phyloP scores from a whole-genome alignment of 2,888 invertebrate species.

The Campoplex capitator region DNA sequence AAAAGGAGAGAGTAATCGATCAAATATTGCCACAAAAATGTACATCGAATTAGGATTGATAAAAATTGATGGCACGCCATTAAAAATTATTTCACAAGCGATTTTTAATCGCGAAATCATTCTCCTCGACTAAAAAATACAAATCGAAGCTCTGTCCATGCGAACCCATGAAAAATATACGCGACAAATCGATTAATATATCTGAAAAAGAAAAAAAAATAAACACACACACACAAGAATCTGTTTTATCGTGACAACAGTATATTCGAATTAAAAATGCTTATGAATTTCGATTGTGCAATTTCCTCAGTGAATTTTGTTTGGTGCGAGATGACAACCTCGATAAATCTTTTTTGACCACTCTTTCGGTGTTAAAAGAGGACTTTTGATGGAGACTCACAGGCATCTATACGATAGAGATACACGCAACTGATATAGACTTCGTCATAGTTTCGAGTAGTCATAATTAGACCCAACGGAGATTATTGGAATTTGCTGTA shows the following conservation, averaged over 20 bases:
- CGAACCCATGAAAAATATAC: not conserved
- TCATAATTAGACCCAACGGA: conserved; percentile 38
- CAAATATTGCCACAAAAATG: not conserved
- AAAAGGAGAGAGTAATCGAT: not conserved
- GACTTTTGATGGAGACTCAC: conserved; percentile 6
- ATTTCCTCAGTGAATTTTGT: not conserved
- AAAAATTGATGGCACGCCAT: not conserved
- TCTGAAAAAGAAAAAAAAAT: not conserved
- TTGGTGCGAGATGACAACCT: conserved; percentile 9
- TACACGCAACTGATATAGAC: conserved; percentile 75
- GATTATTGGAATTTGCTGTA: conserved; percentile 58
- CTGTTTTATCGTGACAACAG: not conserved
- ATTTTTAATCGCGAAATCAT: not conserved
- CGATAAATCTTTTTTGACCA: conserved; percentile 27
- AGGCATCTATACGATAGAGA: conserved; percentile 14
- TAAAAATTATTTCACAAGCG: not conserved
- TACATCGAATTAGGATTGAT: not conserved
- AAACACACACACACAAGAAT: too few relatives aligned
- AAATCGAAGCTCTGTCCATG: not conserved
- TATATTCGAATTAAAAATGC: not conserved
- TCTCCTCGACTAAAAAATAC: not conserved
- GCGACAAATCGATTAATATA: not conserved
- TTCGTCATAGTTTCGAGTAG: conserved; percentile 70
- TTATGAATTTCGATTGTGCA: not conserved
- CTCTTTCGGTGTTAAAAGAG: conserved; percentile 34